phyloP scores from a whole-genome alignment of 2,888 invertebrate genomes.

The Spatulosminthurus flaviceps region DNA sequence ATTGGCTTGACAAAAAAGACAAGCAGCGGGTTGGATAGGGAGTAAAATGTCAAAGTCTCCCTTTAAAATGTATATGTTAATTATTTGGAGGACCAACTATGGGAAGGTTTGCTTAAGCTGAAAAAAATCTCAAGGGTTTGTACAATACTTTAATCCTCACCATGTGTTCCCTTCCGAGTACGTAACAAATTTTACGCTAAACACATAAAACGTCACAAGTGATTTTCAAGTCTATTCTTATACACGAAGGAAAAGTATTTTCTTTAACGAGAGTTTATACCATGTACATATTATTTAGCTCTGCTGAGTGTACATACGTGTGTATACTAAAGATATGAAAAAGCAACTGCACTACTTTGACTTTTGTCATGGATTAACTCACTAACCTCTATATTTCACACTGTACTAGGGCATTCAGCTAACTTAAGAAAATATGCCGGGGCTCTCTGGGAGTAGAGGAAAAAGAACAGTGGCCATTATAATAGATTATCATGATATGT shows the following conservation, averaged over 20 bases:
- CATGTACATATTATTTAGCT: too few species aligned
- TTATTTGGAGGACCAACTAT: constrained; percentile 4
- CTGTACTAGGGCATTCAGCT: neutral
- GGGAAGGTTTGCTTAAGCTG: neutral
- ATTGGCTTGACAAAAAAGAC: too few species aligned
- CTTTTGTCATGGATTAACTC: constrained; percentile 5
- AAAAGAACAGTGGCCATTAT: constrained; percentile 38
- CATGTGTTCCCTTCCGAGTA: constrained; percentile 38
- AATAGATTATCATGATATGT: constrained; percentile 55
- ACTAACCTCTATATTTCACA: constrained; percentile 14
- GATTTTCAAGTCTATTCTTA: constrained; percentile 47
- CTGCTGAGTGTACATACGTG: too few species aligned
- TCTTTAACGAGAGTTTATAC: neutral
- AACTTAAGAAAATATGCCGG: neutral
- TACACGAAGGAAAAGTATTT: neutral
- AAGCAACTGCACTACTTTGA: constrained; percentile 4
- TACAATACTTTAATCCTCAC: constrained; percentile 36
- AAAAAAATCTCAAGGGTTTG: neutral
- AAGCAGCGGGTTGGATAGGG: neutral
- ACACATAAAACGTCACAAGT: constrained; percentile 54
- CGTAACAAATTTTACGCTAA: constrained; percentile 49
- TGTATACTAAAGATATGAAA: too few species aligned
- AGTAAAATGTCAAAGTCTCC: constrained; percentile 20
- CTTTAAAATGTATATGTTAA: neutral
- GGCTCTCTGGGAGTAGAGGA: neutral